Base-by-base conservation (phyloP, 35 echinoderm and acorn worm species). In the Apostichopus californicus region DNA sequence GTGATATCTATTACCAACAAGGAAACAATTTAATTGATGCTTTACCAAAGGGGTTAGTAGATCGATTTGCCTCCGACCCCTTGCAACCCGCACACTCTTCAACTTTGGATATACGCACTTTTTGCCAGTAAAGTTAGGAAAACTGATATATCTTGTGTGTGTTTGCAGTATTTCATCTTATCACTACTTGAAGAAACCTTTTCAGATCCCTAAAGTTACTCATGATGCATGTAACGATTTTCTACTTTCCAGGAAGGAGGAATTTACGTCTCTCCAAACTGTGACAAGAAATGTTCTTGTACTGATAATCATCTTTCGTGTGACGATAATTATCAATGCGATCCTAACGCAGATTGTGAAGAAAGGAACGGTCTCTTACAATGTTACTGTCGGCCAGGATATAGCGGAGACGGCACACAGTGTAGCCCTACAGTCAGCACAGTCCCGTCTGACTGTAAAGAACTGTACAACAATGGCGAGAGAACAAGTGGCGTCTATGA, bases 271-370 rank as follows among this genome's bases (percentile, higher is more conserved):
- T 10, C 70, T 14, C 14, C 70, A 10, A 17, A 15, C 70, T 73
- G 70, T 73, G 10, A 73, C 5, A 73, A 15, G 11, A 73, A 17
- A 18, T 73, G 70, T 17, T 73, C 70, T 73, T 73, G 70, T 15
- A 73, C 5, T 0, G 9, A 73, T 73, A 15, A 15, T 21, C 70
- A 73, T 5, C 1, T 60, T 9, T 12, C 6, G 11, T 85, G 81
- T 22, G 15, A 85, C 58, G 58, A 60, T n/a, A 85, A 0, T 7
- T 60, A 85, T 23, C 54, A 18, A 15, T 85, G 81, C 54, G 54
- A 85, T 21, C 5, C 55, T 22, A 85, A 85, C 8, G 81, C 81
- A 59, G 81, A 9, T 58, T 85, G 81, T 85, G 55, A 85, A 18
- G 58, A 59, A 60, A 15, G 81, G 58, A 20, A 59, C 81, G 81